Percentiles rank a stretch among this genome's conserved stretches.
Evolutionary conservation across 2,888 invertebrate species (phyloP).

Genomic region (Cryptus viduatorius): DNA sequence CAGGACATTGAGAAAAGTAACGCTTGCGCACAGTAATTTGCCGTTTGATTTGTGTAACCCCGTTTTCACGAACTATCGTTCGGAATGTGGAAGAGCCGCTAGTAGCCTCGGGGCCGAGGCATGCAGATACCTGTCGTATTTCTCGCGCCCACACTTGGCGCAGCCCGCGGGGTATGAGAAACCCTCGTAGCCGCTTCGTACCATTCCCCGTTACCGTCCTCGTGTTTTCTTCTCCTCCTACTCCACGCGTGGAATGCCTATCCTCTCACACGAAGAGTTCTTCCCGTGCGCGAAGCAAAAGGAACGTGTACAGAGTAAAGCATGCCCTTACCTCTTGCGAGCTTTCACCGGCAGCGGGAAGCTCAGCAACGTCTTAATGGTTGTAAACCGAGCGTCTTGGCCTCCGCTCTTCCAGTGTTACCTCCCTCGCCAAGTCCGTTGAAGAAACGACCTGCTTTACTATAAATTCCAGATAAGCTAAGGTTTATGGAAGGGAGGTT

Average conservation of each 20-base stretch:
- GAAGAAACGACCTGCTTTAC: constrained; percentile 78
- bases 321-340: constrained; percentile 24
- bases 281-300: constrained; percentile 7
- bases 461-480: constrained; percentile 80
- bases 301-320: constrained; percentile 28
- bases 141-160: constrained; percentile 51
- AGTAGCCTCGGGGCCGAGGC: constrained; percentile 23
- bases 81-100: constrained; percentile 40
- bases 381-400: constrained; percentile 71
- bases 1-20: not conserved
- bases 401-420: constrained; percentile 15
- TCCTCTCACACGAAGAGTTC: constrained; percentile 21
- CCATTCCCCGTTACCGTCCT: constrained; percentile 32
- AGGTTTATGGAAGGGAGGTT: constrained; percentile 74
- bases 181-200: constrained; percentile 57
- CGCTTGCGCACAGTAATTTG: constrained; percentile 67
- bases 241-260: constrained; percentile 66
- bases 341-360: constrained; percentile 36
- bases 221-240: constrained; percentile 20
- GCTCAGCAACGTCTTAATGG: constrained; percentile 71
- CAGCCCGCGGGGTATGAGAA: constrained; percentile 30
- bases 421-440: constrained; percentile 43
- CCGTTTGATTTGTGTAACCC: constrained; percentile 71
- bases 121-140: constrained; percentile 67
- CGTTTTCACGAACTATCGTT: constrained; percentile 56